A percentile compares a stretch with the other conserved stretches of the same genome.
phyloP scores from a whole-genome alignment of 2,888 invertebrate species.

The Oligia latruncula region DNA sequence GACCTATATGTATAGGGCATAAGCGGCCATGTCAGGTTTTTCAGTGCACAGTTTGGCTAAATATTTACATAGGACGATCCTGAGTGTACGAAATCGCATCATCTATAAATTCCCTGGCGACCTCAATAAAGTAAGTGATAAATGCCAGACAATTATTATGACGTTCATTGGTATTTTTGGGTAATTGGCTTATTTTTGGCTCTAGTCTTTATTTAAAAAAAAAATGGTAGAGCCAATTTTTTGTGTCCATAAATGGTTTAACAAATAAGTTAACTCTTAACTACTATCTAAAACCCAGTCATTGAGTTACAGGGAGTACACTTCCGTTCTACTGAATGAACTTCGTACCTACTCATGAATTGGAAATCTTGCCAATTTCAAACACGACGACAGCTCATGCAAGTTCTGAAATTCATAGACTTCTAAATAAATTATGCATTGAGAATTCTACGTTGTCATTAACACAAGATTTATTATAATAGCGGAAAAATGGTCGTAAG shows the following conservation, averaged over 20 bases:
- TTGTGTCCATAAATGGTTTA: not conserved
- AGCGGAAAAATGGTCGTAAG: not conserved
- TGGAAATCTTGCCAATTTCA: constrained; percentile 46
- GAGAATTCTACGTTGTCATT: constrained; percentile 3
- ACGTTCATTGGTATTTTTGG: not conserved
- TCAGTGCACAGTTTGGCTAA: not conserved
- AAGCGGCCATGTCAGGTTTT: not conserved
- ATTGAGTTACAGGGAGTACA: constrained; percentile 2
- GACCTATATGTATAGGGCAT: not conserved
- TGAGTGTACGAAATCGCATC: not conserved
- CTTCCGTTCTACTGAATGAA: constrained; percentile 24
- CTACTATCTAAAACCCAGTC: not conserved
- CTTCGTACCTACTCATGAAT: constrained; percentile 30
- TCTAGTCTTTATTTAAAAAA: not conserved
- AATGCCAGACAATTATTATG: not conserved
- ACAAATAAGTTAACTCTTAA: not conserved
- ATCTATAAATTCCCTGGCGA: constrained; percentile 6
- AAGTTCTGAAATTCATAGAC: constrained; percentile 2
- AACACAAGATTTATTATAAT: constrained; percentile 5
- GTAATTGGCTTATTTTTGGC: not conserved
- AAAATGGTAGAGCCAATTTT: too few relatives aligned
- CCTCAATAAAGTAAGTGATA: not conserved
- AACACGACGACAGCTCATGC: constrained; percentile 40
- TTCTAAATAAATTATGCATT: constrained; percentile 15
- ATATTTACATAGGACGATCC: not conserved